Evolutionary conservation across 2,888 invertebrate species (phyloP).

Genomic region (Onchidella celtica): DNA sequence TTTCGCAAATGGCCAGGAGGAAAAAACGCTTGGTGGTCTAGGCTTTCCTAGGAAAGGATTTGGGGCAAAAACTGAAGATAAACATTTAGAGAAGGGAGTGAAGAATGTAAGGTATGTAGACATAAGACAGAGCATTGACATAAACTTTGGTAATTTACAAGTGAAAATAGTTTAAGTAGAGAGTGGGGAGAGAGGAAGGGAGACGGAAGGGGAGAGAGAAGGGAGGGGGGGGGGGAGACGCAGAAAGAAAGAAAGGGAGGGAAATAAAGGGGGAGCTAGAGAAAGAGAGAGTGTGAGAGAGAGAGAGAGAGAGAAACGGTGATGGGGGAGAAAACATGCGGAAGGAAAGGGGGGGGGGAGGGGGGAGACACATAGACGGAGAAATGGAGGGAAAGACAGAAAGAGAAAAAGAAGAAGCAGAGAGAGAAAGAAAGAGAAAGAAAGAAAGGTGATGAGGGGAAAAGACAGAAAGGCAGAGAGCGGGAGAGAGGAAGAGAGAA

Average conservation of each 20-base stretch:
- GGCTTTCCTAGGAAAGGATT: too few relatives aligned
- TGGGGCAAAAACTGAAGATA: too few relatives aligned
- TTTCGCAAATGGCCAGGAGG: too few relatives aligned
- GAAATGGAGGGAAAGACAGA: constrained; percentile 9
- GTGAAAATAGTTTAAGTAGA: neutral
- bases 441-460: constrained; percentile 1
- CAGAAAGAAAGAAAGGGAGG: constrained; percentile 12
- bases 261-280: constrained; percentile 7
- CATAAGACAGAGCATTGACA: too few relatives aligned
- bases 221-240: constrained; percentile 5
- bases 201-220: constrained; percentile 1
- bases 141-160: too few relatives aligned
- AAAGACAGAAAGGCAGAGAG: constrained; percentile 22
- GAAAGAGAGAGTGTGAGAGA: neutral
- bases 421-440: constrained; percentile 3
- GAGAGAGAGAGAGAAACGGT: neutral
- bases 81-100: too few relatives aligned
- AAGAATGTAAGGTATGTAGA: too few relatives aligned
- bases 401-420: neutral
- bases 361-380: neutral
- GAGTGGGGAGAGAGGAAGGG: neutral
- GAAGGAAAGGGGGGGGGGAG: neutral
- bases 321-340: constrained; percentile 9
- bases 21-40: too few relatives aligned
- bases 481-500: too few relatives aligned